phyloP scores from a whole-genome alignment of 2,797 vertebrate genomes.

The Chelmon rostratus region DNA sequence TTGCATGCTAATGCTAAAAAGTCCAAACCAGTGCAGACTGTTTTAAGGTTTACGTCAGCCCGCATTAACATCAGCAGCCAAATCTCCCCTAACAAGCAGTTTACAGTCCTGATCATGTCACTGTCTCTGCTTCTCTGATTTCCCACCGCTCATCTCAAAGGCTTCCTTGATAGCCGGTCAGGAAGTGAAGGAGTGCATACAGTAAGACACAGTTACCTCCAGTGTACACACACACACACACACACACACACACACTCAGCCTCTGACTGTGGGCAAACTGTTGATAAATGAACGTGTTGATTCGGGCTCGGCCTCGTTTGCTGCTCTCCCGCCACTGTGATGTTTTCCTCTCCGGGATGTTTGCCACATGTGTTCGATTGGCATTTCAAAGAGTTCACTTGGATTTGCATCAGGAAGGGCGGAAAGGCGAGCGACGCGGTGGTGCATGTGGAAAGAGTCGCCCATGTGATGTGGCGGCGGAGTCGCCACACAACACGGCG shows the following conservation, averaged over 20 bases:
- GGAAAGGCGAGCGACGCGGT: slow-evolving; percentile 35
- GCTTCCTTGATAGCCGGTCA: slow-evolving; percentile 75
- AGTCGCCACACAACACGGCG: background rate
- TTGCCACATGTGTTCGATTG: slow-evolving; percentile 75
- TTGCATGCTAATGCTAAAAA: background rate
- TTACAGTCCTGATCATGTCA: slow-evolving; percentile 55
- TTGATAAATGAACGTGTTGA: slow-evolving; percentile 80
- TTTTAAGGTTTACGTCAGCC: slow-evolving; percentile 19
- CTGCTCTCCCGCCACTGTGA: slow-evolving; percentile 55
- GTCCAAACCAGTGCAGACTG: slow-evolving; percentile 14
- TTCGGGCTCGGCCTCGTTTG: slow-evolving; percentile 69
- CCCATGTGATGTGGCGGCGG: slow-evolving; percentile 36
- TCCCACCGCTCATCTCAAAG: slow-evolving; percentile 76
- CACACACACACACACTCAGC: slow-evolving; percentile 36
- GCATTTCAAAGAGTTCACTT: slow-evolving; percentile 72
- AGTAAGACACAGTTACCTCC: slow-evolving; percentile 74
- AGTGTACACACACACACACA: slow-evolving; percentile 75
- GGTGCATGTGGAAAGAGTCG: slow-evolving; percentile 42
- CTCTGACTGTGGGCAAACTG: slow-evolving; percentile 71
- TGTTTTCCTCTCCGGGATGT: slow-evolving; percentile 72
- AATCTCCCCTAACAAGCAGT: slow-evolving; percentile 46
- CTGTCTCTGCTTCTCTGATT: slow-evolving; percentile 65
- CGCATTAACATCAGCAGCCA: slow-evolving; percentile 16
- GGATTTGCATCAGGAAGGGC: slow-evolving; percentile 65
- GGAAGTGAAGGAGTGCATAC: slow-evolving; percentile 65